Evolutionary conservation across 1,140 invertebrate species (phyloP), one percentile per base, ranked within the genome.

Genomic region (Trichonephila clavata): DNA sequence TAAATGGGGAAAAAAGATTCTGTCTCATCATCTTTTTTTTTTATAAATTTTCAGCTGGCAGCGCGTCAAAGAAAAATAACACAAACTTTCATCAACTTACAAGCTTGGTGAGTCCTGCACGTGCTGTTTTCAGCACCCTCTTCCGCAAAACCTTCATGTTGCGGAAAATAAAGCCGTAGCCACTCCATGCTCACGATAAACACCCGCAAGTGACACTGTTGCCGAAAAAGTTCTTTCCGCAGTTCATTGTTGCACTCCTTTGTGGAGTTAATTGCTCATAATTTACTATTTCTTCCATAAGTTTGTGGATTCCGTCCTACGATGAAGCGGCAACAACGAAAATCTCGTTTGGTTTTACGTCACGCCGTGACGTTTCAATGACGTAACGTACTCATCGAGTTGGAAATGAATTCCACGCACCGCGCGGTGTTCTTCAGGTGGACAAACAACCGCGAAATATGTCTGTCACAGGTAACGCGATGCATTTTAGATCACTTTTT

Each of bases 301-400:
- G 81, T 43, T 83, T 24, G 81, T 57, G 24, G 81, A 59, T 83
- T n/a, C 32, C 71, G 71, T 32, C 71, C 71, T 59, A 59, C 81
- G 81, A 83, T 8, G 39, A 32, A 83, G n/a, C 50, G 50, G 81
- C 81, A 83, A 83, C 81, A 59, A 50, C 81, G 81, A 83, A 83
- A 83, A 83, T 57, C 81, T 83, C 43, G 81, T 83, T 83, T 83
- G 43, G 39, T 7, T 39, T 21, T 57, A 59, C 81, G 81, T 83
- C 81, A 83, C 81, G 2, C 43, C 43, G 43, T 83, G 81, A 83
- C 81, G 81, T 59, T 57, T 14, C 20, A 7, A 50, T 57, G 81
- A 77, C 81, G 39, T n/a, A 7, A 0, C 77, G 16, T 13, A n/a
- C 21, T 83, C 16, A 24, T 20, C 20, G 27, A n/a, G n/a, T 13